Conservation (phyloP, 2,797 vertebrate genomes). For the Rallus crepitans region DNA sequence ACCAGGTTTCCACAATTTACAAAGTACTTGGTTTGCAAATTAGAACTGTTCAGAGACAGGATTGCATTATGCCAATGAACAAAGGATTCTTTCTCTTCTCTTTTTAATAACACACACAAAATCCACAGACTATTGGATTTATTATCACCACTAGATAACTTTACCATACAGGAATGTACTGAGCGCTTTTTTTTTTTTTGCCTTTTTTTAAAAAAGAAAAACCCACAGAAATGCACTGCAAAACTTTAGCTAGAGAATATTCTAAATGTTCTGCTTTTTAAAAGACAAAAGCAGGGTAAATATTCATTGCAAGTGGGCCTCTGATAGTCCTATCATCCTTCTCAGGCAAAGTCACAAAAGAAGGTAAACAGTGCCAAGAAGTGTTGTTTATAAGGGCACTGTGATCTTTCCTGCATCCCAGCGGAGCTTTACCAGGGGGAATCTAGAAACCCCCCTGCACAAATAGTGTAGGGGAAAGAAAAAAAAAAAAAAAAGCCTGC, state of each 20-base stretch:
- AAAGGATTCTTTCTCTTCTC: slow-evolving; percentile 67
- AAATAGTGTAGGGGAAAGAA: neutral
- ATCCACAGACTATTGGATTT: slow-evolving; percentile 62
- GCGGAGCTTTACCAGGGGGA: slow-evolving; percentile 62
- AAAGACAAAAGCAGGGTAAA: slow-evolving; percentile 56
- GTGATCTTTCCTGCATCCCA: slow-evolving; percentile 72
- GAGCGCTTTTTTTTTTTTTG: neutral
- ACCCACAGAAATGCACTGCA: neutral
- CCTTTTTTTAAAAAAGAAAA: neutral
- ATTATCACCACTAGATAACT: slow-evolving; percentile 57
- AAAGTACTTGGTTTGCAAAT: slow-evolving; percentile 74
- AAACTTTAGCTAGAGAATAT: slow-evolving; percentile 32
- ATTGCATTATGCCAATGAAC: slow-evolving; percentile 56
- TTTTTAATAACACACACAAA: slow-evolving; percentile 43
- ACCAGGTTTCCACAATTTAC: slow-evolving; percentile 67
- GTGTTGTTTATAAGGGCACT: slow-evolving; percentile 74
- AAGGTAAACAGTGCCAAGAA: slow-evolving; percentile 72
- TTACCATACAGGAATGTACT: slow-evolving; percentile 42
- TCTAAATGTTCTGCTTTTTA: neutral
- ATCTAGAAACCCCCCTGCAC: slow-evolving; percentile 65
- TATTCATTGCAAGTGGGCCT: neutral
- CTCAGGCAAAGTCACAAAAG: slow-evolving; percentile 75
- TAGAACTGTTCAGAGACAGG: slow-evolving; percentile 56
- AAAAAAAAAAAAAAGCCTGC: slow-evolving; percentile 39
- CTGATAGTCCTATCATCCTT: slow-evolving; percentile 51